Evolutionary conservation across 2,113 vertebrate genomes (phyloP), one percentile per base, ranked within the genome.

Genomic region (Gopherus evgoodei): DNA sequence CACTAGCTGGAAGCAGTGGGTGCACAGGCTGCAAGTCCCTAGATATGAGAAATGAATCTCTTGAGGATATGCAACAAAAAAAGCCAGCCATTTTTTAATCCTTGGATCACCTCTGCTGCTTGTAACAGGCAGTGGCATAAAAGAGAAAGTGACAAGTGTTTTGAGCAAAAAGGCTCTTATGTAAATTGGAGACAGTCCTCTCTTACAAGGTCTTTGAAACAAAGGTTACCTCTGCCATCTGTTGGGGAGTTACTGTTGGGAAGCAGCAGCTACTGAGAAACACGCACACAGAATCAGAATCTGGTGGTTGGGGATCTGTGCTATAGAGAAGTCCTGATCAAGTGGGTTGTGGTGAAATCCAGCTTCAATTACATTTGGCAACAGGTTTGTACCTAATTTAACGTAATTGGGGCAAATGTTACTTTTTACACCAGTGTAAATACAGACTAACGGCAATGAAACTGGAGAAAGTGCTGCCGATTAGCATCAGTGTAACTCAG

Each of bases 181-280:
- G 44, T 49, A 53, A 81, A 52, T 5, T 29, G 49, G 6, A 82
- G 44, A 21, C 50, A 3, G 1, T 53, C 25, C 49, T 92, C 10
- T 10, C 38, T 86, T 14, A 2, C 9, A 50, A 31, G 44, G 21
- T 79, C 82, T 80, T 49, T 29, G 57, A 35, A 94, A 54, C 0
- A 0, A 90, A 96, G 88, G 81, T 22, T n/a, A 44, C 35, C 21
- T 93, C 94, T 97, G 94, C 94, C 92, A 84, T 93, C 94, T 97
- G 81, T 88, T 83, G 94, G 92, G 31, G 35, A 81, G 31, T 49
- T 84, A 1, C 2, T 1, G 24, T 47, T 81, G 57, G 47, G 22
- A 92, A 54, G 17, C 16, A 50, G 13, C 22, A 54, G 50, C 57
- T 31, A 31, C 8, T 42, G 31, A 22, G 38, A 27, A 22, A 54